Percentiles rank a stretch among this genome's conserved stretches.
Evolutionary conservation across 1,140 invertebrate species (phyloP).

Genomic region (Plutomurus gul): DNA sequence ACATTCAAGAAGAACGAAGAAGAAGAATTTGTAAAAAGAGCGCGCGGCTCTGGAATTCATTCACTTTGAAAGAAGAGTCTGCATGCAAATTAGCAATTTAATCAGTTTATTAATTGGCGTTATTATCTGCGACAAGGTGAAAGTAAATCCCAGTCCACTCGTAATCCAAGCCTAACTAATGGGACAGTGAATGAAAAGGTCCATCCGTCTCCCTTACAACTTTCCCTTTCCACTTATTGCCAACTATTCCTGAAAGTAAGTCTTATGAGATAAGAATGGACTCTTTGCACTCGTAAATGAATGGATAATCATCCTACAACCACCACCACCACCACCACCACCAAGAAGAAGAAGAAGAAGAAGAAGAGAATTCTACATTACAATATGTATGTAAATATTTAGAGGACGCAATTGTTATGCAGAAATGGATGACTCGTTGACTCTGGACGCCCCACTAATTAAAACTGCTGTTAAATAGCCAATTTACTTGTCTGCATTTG

Average conservation of each 20-base stretch:
- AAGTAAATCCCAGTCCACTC: too few relatives aligned
- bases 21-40: neutral
- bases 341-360: too few relatives aligned
- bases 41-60: neutral
- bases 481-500: neutral
- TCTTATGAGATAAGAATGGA: too few relatives aligned
- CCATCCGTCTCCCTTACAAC: too few relatives aligned
- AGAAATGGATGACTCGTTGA: neutral
- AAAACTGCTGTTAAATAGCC: neutral
- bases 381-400: neutral
- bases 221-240: neutral
- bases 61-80: too few relatives aligned
- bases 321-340: too few relatives aligned
- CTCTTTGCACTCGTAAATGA: too few relatives aligned
- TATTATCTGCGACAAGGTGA: too few relatives aligned
- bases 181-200: too few relatives aligned
- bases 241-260: neutral
- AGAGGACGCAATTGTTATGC: neutral
- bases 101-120: neutral
- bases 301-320: too few relatives aligned
- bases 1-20: neutral
- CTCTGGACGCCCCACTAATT: neutral
- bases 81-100: neutral
- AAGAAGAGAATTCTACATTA: too few relatives aligned
- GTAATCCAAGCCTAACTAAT: too few relatives aligned